phyloP scores from a whole-genome alignment of 2,888 invertebrate genomes.

The Caenorhabditis uteleia region DNA sequence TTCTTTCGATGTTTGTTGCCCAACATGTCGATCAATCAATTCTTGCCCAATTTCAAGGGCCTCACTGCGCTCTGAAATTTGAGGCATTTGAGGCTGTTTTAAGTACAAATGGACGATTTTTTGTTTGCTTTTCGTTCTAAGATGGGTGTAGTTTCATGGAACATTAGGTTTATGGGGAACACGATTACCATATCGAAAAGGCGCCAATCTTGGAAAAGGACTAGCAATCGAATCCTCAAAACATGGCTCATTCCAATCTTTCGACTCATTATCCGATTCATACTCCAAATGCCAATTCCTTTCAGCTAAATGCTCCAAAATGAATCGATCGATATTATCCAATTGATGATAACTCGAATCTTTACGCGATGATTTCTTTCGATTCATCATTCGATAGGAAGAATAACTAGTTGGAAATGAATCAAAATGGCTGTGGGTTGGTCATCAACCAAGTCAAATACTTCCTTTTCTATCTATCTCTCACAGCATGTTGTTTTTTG shows the following conservation, averaged over 20 bases:
- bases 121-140: too few species aligned
- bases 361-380: too few species aligned
- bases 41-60: constrained; percentile 70
- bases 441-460: too few species aligned
- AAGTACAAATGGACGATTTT: constrained; percentile 14
- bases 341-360: too few species aligned
- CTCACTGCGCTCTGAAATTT: constrained; percentile 52
- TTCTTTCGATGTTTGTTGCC: constrained; percentile 49
- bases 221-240: constrained; percentile 33
- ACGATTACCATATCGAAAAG: constrained; percentile 23
- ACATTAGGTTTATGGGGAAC: too few species aligned
- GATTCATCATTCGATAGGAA: too few species aligned
- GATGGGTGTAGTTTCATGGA: too few species aligned
- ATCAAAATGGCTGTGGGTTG: too few species aligned
- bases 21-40: constrained; percentile 69
- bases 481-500: too few species aligned
- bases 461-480: too few species aligned
- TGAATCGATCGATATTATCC: constrained; percentile 31
- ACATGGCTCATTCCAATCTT: constrained; percentile 25
- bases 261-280: constrained; percentile 33
- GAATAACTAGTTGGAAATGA: too few species aligned
- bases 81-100: constrained; percentile 3
- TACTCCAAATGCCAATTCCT: constrained; percentile 23
- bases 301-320: constrained; percentile 20
- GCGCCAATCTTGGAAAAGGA: constrained; percentile 1